These are phyloP conservation scores for Enteromius trimaculatus DNA, from an alignment of 2,797 vertebrate species.

Conservation along the genomic window DNA sequence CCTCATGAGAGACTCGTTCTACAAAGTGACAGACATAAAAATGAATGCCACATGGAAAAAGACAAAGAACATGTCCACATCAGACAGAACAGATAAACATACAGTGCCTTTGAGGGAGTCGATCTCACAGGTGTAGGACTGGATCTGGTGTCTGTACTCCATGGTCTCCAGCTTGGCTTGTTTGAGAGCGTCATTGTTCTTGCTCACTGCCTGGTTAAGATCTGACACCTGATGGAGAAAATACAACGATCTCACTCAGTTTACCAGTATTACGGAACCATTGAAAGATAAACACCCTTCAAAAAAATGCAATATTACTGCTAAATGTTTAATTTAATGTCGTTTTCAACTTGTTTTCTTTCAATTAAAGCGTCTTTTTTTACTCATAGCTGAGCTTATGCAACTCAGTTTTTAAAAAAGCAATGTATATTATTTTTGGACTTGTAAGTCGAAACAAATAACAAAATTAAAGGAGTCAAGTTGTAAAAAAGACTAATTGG, in stretches of 20 bases:
- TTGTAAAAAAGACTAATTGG: no score
- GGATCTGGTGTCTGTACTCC: constrained; percentile 96
- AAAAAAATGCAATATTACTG: no score
- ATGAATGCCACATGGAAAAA: background rate
- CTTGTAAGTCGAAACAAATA: no score
- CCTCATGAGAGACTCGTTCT: constrained; percentile 90
- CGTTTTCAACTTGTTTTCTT: background rate
- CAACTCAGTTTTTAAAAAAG: no score
- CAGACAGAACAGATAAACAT: constrained; percentile 60
- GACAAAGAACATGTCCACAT: background rate
- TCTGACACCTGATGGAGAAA: constrained; percentile 83
- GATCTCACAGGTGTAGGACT: constrained; percentile 95
- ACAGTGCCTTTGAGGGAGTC: constrained; percentile 95
- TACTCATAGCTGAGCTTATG: background rate
- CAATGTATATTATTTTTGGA: no score
- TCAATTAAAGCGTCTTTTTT: background rate
- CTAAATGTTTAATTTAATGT: background rate
- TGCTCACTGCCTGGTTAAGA: constrained; percentile 91
- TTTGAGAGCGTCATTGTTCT: constrained; percentile 90
- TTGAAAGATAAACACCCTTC: background rate
- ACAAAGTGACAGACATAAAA: background rate
- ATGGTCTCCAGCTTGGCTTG: constrained; percentile 92
- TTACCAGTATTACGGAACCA: background rate
- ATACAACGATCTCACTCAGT: background rate
- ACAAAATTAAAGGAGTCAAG: no score